These are phyloP conservation scores for Gorsachius goisagi DNA, from an alignment of 2,113 vertebrate species.

Conservation along the genomic window DNA sequence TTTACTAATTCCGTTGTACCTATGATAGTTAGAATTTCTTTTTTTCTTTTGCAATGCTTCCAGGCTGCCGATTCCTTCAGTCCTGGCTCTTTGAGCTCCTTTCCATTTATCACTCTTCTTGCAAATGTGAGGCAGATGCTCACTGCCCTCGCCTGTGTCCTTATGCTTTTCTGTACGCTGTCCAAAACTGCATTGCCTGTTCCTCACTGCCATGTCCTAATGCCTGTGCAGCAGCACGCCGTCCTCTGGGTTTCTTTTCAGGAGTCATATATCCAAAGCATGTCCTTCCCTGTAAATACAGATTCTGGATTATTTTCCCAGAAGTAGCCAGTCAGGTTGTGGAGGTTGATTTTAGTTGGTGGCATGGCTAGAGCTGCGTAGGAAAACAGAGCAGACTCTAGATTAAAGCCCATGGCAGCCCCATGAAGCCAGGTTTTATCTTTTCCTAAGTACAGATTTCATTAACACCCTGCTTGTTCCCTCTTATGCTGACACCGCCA, in stretches of 20 bases:
- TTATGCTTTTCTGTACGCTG: rapidly evolving
- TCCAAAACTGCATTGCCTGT: background rate
- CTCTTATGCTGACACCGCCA: background rate
- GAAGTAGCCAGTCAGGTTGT: rapidly evolving
- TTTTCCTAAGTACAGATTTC: rapidly evolving
- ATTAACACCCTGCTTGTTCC: background rate
- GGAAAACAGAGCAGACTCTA: background rate
- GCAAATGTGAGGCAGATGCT: background rate
- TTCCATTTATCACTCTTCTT: background rate
- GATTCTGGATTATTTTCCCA: background rate
- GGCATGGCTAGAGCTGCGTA: rapidly evolving
- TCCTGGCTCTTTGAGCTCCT: background rate
- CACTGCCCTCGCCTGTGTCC: background rate
- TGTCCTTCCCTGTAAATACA: background rate
- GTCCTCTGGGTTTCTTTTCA: background rate
- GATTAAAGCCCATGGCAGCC: background rate
- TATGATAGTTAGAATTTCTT: background rate
- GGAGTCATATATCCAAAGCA: background rate
- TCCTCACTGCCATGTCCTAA: rapidly evolving
- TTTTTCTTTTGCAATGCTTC: background rate
- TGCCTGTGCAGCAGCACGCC: rapidly evolving
- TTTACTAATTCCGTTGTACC: background rate
- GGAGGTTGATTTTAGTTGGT: background rate
- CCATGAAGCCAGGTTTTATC: rapidly evolving
- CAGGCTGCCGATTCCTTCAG: background rate